Conservation (phyloP, 2,113 vertebrate genomes). For the Nannobrachium achirus region DNA sequence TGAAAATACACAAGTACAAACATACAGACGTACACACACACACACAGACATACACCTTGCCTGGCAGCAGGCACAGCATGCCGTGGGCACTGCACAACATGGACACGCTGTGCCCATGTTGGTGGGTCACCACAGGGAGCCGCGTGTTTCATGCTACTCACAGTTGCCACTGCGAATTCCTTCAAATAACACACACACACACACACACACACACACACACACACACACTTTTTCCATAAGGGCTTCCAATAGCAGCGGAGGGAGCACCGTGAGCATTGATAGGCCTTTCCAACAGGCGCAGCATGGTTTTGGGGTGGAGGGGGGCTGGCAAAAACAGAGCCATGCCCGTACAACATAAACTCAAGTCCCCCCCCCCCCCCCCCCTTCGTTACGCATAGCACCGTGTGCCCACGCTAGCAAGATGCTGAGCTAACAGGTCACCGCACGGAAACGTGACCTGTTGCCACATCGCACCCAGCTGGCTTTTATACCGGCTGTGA, state of each 20-base stretch:
- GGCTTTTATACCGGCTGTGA: constrained; percentile 37
- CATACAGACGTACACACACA: not conserved
- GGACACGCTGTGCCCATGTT: not conserved
- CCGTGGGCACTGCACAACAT: too few species aligned
- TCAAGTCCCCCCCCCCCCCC: not conserved
- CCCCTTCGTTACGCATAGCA: constrained; percentile 7
- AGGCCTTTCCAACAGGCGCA: constrained; percentile 14
- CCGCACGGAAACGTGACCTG: constrained; percentile 46
- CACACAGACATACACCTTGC: not conserved
- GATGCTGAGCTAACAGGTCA: constrained; percentile 61
- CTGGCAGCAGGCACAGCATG: too few species aligned
- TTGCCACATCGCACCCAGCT: constrained; percentile 36
- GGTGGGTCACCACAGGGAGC: not conserved
- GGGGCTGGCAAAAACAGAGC: constrained; percentile 15
- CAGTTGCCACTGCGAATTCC: not conserved
- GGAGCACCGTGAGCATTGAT: not conserved
- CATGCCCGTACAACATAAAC: constrained; percentile 40
- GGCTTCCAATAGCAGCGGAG: constrained; percentile 7
- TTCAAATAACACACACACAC: not conserved
- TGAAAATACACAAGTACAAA: not conserved
- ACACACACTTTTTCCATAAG: not conserved
- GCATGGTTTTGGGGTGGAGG: not conserved
- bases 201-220: not conserved
- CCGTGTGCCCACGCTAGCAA: constrained; percentile 43
- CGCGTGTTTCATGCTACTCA: not conserved